phyloP scores from a whole-genome alignment of 1,140 invertebrate genomes.

The Pseudomyrmex pallidus region DNA sequence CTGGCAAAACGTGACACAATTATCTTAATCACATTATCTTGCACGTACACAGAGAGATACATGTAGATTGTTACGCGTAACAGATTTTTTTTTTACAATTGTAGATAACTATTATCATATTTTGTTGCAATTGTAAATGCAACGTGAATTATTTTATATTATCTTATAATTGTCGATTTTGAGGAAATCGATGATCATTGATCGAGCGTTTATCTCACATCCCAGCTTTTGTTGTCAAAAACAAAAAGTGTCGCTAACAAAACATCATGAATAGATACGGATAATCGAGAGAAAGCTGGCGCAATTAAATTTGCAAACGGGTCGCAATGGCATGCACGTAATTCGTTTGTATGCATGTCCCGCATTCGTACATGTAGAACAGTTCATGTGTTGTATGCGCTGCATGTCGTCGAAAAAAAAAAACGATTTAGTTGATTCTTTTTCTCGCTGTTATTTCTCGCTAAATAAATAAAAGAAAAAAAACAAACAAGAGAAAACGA shows the following conservation, averaged over 20 bases:
- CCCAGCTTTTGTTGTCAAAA: no score
- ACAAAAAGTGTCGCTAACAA: neutral
- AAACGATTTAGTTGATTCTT: neutral
- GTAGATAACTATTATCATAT: no score
- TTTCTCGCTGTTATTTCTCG: neutral
- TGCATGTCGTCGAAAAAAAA: neutral
- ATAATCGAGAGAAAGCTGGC: neutral
- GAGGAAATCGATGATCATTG: neutral
- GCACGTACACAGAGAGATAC: no score
- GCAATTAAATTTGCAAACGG: slow-evolving; percentile 25
- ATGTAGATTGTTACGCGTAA: neutral
- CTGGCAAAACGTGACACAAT: neutral
- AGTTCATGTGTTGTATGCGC: neutral
- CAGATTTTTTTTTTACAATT: neutral
- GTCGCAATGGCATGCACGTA: neutral
- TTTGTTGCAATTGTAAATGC: no score
- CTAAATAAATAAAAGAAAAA: neutral
- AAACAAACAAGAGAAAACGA: no score
- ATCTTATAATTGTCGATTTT: no score
- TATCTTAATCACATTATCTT: slow-evolving; percentile 25
- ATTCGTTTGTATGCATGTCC: slow-evolving; percentile 7
- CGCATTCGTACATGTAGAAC: slow-evolving; percentile 5
- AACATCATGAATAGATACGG: neutral
- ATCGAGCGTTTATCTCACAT: neutral
- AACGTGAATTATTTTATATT: no score